phyloP scores from a whole-genome alignment of 2,888 invertebrate species.

The Sphaerophoria taeniata region DNA sequence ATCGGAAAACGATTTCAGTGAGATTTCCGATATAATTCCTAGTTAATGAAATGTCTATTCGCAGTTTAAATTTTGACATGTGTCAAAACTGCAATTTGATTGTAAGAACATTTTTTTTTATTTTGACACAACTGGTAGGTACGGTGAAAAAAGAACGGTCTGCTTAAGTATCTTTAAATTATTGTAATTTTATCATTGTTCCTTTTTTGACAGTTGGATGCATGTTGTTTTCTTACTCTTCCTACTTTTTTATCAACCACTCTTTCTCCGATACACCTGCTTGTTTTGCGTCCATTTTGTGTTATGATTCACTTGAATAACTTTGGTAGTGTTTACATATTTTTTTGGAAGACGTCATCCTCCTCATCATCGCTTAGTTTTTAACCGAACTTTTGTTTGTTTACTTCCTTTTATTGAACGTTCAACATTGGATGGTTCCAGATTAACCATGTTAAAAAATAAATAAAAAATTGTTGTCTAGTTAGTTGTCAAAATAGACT shows the following conservation, averaged over 20 bases:
- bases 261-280: slow-evolving; percentile 36
- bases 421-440: slow-evolving; percentile 48
- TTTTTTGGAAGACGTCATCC: slow-evolving; percentile 62
- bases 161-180: not conserved
- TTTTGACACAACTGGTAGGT: not conserved
- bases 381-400: slow-evolving; percentile 28
- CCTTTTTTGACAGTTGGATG: not conserved
- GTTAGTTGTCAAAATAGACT: no score
- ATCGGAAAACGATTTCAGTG: slow-evolving; percentile 69
- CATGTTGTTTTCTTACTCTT: slow-evolving; percentile 9
- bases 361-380: slow-evolving; percentile 68
- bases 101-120: not conserved
- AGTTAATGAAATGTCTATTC: slow-evolving; percentile 9
- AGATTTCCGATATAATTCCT: slow-evolving; percentile 55
- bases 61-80: no score
- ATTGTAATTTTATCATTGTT: not conserved
- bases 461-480: not conserved
- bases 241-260: not conserved
- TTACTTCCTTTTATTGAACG: not conserved
- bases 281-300: slow-evolving; percentile 49
- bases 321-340: slow-evolving; percentile 30
- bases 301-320: slow-evolving; percentile 48
- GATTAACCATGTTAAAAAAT: not conserved
- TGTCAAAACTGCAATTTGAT: slow-evolving; percentile 33
- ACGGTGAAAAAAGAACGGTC: not conserved